These are phyloP conservation scores for Motacilla tschutschensis DNA, from an alignment of 2,113 vertebrate genomes.

Conservation along the genomic window DNA sequence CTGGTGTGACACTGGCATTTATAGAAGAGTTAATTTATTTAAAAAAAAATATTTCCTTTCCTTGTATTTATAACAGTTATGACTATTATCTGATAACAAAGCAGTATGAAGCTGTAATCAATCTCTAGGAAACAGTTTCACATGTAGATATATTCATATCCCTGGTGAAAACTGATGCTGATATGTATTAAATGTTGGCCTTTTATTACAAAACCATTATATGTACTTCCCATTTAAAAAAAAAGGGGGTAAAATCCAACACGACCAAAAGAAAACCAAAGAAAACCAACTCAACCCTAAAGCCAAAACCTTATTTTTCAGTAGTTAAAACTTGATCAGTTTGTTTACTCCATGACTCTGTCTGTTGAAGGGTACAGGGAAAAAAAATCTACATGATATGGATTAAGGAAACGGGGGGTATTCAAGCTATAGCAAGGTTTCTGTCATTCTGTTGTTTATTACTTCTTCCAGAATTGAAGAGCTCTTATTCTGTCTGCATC, in stretches of 20 bases:
- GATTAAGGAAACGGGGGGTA: background rate
- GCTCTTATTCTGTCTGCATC: background rate
- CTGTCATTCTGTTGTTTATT: background rate
- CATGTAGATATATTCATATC: background rate
- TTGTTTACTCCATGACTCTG: background rate
- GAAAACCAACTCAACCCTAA: background rate
- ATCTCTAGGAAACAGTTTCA: background rate
- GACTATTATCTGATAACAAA: background rate
- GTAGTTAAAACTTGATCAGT: background rate
- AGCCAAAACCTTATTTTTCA: background rate
- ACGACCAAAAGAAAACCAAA: background rate
- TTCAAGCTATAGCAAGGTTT: background rate
- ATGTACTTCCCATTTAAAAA: background rate
- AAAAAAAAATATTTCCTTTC: background rate
- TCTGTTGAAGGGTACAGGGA: background rate
- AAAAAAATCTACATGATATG: background rate
- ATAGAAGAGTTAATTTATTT: conserved; percentile 14
- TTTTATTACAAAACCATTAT: background rate
- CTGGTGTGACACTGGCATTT: conserved; percentile 34
- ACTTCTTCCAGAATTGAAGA: background rate
- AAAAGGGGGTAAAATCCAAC: background rate
- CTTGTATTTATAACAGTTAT: background rate
- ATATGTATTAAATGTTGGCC: background rate
- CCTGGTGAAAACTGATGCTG: background rate
- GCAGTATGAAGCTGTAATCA: background rate